Percentiles rank a stretch among this genome's conserved stretches.
Conservation (phyloP, 2,888 invertebrate genomes). For the Papilio demoleus region DNA sequence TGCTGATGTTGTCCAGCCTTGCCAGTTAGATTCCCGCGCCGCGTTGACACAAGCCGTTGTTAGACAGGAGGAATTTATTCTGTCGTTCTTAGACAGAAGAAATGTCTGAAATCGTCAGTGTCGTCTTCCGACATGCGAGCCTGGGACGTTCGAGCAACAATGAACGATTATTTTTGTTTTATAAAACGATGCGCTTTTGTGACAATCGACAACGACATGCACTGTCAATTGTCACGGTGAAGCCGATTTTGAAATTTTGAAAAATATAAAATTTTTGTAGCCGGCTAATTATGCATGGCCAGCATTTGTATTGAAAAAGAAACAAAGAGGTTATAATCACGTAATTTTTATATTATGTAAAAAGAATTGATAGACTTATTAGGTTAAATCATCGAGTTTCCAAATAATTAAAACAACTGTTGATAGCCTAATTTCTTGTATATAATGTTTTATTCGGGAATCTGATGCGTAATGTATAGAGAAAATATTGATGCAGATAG, state of each 20-base stretch:
- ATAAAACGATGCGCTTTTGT: conserved; percentile 72
- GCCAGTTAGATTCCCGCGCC: conserved; percentile 61
- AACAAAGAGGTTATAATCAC: conserved; percentile 18
- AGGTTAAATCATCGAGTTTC: no score
- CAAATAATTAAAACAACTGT: no score
- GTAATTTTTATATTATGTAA: no score
- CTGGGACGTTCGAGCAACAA: conserved; percentile 25
- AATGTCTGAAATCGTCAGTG: conserved; percentile 38
- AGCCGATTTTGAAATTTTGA: conserved; percentile 70
- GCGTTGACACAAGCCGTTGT: conserved; percentile 53
- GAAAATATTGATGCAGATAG: background rate
- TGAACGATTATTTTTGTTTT: conserved; percentile 60
- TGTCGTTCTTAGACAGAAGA: conserved; percentile 25
- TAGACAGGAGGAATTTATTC: conserved; percentile 41
- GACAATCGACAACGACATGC: conserved; percentile 75
- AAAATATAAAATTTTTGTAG: conserved; percentile 49
- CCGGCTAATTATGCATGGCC: conserved; percentile 42
- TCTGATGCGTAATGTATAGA: background rate
- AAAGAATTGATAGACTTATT: no score
- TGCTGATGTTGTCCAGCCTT: conserved; percentile 67
- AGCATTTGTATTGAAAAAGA: background rate
- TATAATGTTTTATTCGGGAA: no score
- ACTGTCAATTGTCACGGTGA: conserved; percentile 70
- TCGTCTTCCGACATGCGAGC: conserved; percentile 34
- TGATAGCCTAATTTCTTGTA: no score